Percentiles rank a stretch among this genome's conserved stretches.
phyloP scores from a whole-genome alignment of 2,797 vertebrate species.

The Tenualosa thibaudeaui region DNA sequence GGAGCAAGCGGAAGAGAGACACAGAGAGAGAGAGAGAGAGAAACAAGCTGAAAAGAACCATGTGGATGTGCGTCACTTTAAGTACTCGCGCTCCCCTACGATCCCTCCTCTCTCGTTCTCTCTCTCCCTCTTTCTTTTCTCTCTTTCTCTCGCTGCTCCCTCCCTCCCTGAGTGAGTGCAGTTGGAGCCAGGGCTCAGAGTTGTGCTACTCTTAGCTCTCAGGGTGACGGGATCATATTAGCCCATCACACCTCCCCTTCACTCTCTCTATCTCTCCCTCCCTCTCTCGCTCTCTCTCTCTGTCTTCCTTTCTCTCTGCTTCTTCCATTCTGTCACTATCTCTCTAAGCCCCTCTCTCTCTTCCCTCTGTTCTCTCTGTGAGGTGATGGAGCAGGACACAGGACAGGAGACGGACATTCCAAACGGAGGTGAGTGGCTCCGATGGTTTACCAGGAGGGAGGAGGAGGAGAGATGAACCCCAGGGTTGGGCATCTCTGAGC shows the following conservation, averaged over 20 bases:
- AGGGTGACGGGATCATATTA: constrained; percentile 7
- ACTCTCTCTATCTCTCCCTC: constrained; percentile 44
- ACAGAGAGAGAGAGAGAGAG: constrained; percentile 36
- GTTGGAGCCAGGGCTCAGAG: constrained; percentile 31
- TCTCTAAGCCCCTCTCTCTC: constrained; percentile 29
- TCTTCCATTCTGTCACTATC: not conserved
- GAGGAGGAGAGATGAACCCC: not conserved
- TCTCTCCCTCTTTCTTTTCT: constrained; percentile 2
- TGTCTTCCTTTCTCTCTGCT: not conserved
- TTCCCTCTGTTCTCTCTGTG: constrained; percentile 43
- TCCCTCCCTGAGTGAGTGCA: not conserved
- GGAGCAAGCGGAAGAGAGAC: constrained; percentile 68
- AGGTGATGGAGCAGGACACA: constrained; percentile 84
- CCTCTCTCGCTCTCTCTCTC: constrained; percentile 34
- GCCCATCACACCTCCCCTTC: not conserved
- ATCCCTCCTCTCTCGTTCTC: constrained; percentile 3
- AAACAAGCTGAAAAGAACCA: constrained; percentile 30
- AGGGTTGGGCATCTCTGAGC: not conserved
- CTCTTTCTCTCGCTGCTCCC: constrained; percentile 30
- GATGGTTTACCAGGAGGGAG: not conserved
- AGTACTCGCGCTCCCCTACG: constrained; percentile 19
- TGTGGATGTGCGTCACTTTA: constrained; percentile 42
- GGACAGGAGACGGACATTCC: constrained; percentile 75
- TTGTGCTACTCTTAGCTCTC: constrained; percentile 17
- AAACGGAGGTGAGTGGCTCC: constrained; percentile 82